Percentiles rank a stretch among this genome's conserved stretches.
Evolutionary conservation across 2,888 invertebrate genomes (phyloP).

Genomic region (Anaspis maculata): DNA sequence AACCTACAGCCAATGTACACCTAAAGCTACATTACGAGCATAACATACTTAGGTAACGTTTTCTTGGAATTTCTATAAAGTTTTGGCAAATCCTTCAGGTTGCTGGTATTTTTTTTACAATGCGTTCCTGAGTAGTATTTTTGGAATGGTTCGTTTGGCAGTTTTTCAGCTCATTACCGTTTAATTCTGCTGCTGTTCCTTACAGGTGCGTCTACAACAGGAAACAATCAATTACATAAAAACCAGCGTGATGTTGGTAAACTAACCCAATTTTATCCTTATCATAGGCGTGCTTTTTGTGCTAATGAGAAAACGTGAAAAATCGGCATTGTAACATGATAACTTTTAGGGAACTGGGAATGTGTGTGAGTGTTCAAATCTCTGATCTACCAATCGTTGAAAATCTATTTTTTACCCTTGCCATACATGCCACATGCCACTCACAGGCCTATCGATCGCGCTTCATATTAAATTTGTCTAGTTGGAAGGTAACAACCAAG

Average conservation of each 20-base stretch:
- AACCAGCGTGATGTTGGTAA: background rate
- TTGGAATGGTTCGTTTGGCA: constrained; percentile 13
- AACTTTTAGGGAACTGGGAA: too few species aligned
- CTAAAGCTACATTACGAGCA: too few species aligned
- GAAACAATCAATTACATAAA: constrained; percentile 11
- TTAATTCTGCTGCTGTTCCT: constrained; percentile 18
- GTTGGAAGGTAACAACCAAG: too few species aligned
- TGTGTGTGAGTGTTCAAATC: too few species aligned
- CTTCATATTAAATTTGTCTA: background rate
- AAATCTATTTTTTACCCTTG: background rate
- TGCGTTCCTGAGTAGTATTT: constrained; percentile 13
- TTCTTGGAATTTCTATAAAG: too few species aligned
- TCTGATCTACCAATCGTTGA: background rate
- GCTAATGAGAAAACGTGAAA: constrained; percentile 8
- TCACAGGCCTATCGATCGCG: background rate
- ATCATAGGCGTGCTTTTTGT: constrained; percentile 17
- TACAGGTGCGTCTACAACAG: constrained; percentile 31
- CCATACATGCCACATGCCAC: background rate
- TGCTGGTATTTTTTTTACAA: too few species aligned
- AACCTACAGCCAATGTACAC: too few species aligned
- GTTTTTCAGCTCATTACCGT: constrained; percentile 16
- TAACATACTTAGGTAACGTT: too few species aligned
- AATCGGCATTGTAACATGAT: too few species aligned
- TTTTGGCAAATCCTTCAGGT: too few species aligned
- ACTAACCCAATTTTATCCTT: constrained; percentile 10